A percentile compares a stretch with the other conserved stretches of the same genome.
These are phyloP conservation scores for Caiman crocodilus DNA, from an alignment of 2,797 vertebrate species.

Conservation along the genomic window DNA sequence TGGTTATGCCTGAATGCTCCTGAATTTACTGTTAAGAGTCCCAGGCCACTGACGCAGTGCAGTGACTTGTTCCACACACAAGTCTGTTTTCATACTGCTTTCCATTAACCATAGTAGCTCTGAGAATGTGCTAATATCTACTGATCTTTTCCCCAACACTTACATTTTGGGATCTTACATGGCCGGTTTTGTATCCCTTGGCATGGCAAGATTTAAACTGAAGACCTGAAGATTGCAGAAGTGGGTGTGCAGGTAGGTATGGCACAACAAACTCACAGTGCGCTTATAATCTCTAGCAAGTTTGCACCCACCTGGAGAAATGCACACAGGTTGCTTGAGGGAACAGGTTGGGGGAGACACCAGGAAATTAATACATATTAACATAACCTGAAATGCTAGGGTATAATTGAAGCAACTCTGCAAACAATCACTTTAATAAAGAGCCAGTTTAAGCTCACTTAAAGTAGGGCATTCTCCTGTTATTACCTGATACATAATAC, in stretches of 20 bases:
- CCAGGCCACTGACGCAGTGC: neutral
- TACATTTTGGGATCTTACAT: no score
- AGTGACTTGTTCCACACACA: neutral
- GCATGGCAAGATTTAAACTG: accelerated
- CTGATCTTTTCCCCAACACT: no score
- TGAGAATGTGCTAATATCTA: neutral
- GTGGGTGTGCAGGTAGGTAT: accelerated
- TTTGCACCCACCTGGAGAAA: neutral
- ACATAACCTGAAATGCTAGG: neutral
- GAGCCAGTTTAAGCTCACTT: neutral
- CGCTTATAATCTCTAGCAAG: no score
- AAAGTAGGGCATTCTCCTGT: neutral
- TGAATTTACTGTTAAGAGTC: neutral
- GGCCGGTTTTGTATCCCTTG: no score
- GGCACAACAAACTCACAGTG: neutral
- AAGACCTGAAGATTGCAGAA: neutral
- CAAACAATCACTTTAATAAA: neutral
- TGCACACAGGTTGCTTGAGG: neutral
- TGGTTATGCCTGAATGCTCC: neutral
- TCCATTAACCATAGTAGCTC: neutral
- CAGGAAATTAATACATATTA: neutral
- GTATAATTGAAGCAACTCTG: accelerated
- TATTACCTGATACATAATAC: neutral
- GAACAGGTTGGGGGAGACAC: accelerated
- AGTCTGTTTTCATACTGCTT: neutral